Base-by-base conservation (phyloP, 1,140 invertebrate genomes). In the Neomicropteryx cornuta region DNA sequence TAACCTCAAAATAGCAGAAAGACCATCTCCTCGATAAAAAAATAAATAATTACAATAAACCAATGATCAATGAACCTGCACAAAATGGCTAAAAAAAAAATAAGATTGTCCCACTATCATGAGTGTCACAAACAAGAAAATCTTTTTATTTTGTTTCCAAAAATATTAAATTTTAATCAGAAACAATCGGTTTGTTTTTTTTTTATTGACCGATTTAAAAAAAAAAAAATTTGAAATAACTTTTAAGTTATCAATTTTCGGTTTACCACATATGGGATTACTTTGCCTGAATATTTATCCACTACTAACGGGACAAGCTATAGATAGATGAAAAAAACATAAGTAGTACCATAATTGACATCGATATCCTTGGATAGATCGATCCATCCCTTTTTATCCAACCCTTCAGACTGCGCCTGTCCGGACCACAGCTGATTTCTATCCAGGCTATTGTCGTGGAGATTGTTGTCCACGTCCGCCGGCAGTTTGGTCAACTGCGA, bases 281-380 rank as follows among this genome's bases (percentile, higher is more conserved):
- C 20, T 6, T 39, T 34, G 13, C 23, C 45, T 23, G 39, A 47
- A 16, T 44, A 42, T 20, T 47, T 47, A 29, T 44, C 42, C 16
- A 42, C 39, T 1, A 47, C 46, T 17, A 41, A 32, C 8, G 27
- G 27, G 18, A 39, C 46, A 31, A 44, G 42, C 4, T 44, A 42
- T 20, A 42, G 37, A 18, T 44, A 33, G n/a, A 47, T 32, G n/a
- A 41, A 2, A 10, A 37, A 38, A 27, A 42, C 41, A 17, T 38
- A 36, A 17, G 18, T 22, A n/a, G 27, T 39, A 0, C 42, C 42
- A 40, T 42, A 47, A 33, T 47, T 47, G 10, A 47, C 41, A 16
- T 47, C 43, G 8, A 45, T 42, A 34, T 47, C 46, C 28, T 41
- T 37, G 2, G 46, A 47, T 3, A 47, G 20, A 38, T 47, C 46